Evolutionary conservation across 2,888 invertebrate species (phyloP).

Genomic region (Gandaritis pyraliata): DNA sequence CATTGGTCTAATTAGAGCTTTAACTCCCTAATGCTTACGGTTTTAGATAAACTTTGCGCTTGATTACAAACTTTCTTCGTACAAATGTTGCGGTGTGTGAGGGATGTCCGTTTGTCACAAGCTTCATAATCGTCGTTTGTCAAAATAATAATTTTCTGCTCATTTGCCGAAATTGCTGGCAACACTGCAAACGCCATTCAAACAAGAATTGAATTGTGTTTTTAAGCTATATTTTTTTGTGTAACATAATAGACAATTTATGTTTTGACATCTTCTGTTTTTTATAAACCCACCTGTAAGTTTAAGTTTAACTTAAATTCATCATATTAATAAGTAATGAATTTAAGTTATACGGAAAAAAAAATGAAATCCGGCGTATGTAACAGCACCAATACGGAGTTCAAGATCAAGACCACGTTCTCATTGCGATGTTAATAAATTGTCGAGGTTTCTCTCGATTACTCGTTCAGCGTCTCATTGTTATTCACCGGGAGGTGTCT

Average conservation of each 20-base stretch:
- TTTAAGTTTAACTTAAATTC: too few relatives aligned
- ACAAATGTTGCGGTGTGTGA: slow-evolving; percentile 7
- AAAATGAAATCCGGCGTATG: slow-evolving; percentile 11
- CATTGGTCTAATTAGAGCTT: not conserved
- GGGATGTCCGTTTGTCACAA: slow-evolving; percentile 1
- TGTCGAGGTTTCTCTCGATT: slow-evolving; percentile 34
- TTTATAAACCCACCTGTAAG: too few relatives aligned
- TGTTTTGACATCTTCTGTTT: too few relatives aligned
- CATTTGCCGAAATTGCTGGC: too few relatives aligned
- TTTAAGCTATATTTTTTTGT: too few relatives aligned
- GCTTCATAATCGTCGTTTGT: not conserved
- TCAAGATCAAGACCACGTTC: slow-evolving; percentile 15
- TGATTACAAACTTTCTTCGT: slow-evolving; percentile 23
- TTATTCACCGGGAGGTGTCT: slow-evolving; percentile 36
- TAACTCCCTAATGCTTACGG: not conserved
- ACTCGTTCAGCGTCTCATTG: slow-evolving; percentile 34
- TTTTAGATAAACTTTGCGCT: slow-evolving; percentile 9
- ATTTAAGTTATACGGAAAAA: too few relatives aligned
- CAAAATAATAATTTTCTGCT: not conserved
- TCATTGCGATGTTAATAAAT: slow-evolving; percentile 35
- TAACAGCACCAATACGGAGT: slow-evolving; percentile 21
- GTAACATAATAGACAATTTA: too few relatives aligned
- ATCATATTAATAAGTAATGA: too few relatives aligned
- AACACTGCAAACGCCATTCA: too few relatives aligned
- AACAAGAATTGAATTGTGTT: too few relatives aligned